Percentiles rank a stretch among this genome's conserved stretches.
Evolutionary conservation across 2,797 vertebrate species (phyloP).

Genomic region (Sebastes hopkinsi): DNA sequence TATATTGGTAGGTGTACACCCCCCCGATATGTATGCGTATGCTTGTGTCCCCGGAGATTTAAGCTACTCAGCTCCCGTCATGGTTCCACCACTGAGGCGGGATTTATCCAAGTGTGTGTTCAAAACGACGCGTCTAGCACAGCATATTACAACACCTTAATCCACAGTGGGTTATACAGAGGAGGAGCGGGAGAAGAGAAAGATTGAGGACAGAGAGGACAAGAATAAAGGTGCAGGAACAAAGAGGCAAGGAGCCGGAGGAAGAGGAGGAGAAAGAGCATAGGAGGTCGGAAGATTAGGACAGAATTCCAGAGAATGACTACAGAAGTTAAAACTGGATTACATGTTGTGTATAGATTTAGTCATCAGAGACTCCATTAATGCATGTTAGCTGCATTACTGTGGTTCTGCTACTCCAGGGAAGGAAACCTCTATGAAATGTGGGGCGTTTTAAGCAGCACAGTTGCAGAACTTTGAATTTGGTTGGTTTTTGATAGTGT

Average conservation of each 20-base stretch:
- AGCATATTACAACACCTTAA: slow-evolving; percentile 57
- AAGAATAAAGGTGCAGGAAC: slow-evolving; percentile 44
- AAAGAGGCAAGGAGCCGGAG: slow-evolving; percentile 28
- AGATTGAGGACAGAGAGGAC: slow-evolving; percentile 34
- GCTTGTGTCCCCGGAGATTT: slow-evolving; percentile 47
- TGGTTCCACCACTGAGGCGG: slow-evolving; percentile 43
- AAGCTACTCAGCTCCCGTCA: slow-evolving; percentile 54
- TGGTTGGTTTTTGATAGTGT: not conserved
- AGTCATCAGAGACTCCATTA: slow-evolving; percentile 15
- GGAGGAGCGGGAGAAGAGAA: slow-evolving; percentile 33
- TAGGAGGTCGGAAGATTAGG: slow-evolving; percentile 12
- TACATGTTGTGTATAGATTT: slow-evolving; percentile 28
- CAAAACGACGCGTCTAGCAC: slow-evolving; percentile 46
- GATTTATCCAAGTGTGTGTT: slow-evolving; percentile 67
- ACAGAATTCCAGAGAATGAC: slow-evolving; percentile 19
- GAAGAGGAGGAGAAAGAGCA: not conserved
- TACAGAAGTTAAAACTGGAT: slow-evolving; percentile 38
- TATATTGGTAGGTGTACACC: not conserved
- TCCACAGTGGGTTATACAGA: slow-evolving; percentile 49
- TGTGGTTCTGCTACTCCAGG: not conserved
- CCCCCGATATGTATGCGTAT: slow-evolving; percentile 7
- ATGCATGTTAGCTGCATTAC: not conserved
- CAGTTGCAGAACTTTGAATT: not conserved
- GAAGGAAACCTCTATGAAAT: not conserved
- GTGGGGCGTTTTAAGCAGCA: not conserved